Percentiles rank a stretch among this genome's conserved stretches.
phyloP scores from a whole-genome alignment of 2,797 vertebrate genomes.

The Neosalanx taihuensis region DNA sequence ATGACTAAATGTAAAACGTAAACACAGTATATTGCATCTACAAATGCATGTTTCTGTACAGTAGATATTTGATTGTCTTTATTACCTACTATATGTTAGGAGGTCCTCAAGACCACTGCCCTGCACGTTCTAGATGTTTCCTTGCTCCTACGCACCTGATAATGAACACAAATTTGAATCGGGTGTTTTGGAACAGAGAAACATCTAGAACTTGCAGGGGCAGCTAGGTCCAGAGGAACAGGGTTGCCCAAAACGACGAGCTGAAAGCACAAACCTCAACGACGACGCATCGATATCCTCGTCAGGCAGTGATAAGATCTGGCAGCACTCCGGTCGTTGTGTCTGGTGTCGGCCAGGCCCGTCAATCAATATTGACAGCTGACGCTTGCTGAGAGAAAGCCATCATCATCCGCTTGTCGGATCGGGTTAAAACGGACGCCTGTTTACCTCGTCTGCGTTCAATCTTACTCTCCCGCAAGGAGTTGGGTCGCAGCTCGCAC shows the following conservation, averaged over 20 bases:
- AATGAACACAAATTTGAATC: too few species aligned
- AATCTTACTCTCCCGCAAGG: not conserved
- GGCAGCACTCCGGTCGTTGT: conserved; percentile 15
- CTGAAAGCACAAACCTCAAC: not conserved
- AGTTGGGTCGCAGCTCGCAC: too few species aligned
- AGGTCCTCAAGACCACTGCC: too few species aligned
- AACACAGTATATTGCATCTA: not conserved
- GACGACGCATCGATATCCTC: not conserved
- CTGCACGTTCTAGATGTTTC: too few species aligned
- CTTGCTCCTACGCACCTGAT: too few species aligned
- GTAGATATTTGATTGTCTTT: not conserved
- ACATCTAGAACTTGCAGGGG: too few species aligned
- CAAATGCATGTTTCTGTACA: not conserved
- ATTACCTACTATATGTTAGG: not conserved
- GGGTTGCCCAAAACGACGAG: not conserved
- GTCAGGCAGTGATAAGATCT: not conserved
- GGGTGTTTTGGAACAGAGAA: too few species aligned
- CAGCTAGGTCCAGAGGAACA: too few species aligned
- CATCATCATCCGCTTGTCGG: conserved; percentile 62
- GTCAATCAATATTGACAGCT: conserved; percentile 54
- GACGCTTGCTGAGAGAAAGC: conserved; percentile 40
- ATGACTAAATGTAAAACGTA: too few species aligned
- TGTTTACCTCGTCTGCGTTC: conserved; percentile 14
- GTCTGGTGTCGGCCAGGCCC: conserved; percentile 17
- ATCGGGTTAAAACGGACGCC: conserved; percentile 42